A percentile compares a stretch with the other conserved stretches of the same genome.
These are phyloP conservation scores for Neodiprion virginianus DNA, from an alignment of 1,140 invertebrate species.

Conservation along the genomic window DNA sequence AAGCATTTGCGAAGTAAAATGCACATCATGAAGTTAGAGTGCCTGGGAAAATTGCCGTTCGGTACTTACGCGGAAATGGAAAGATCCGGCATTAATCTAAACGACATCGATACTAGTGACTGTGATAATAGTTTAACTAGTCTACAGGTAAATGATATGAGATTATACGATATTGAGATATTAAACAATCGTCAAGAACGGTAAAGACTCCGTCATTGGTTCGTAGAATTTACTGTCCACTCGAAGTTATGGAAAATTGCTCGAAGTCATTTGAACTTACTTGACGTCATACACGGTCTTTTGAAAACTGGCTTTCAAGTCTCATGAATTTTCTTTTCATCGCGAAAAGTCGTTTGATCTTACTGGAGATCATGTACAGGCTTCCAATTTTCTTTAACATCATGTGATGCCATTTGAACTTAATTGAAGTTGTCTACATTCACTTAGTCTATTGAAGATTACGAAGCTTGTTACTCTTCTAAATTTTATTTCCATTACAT, in stretches of 20 bases:
- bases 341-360: no score
- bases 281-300: no score
- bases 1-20: constrained; percentile 97
- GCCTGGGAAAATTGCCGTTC: constrained; percentile 90
- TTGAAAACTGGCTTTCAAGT: no score
- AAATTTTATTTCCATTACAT: no score
- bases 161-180: constrained; percentile 16
- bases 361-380: no score
- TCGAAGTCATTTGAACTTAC: no score
- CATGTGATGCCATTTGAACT: no score
- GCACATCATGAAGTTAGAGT: constrained; percentile 96
- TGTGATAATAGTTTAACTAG: constrained; percentile 92
- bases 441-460: no score
- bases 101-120: constrained; percentile 93
- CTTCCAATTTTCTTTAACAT: no score
- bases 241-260: background rate
- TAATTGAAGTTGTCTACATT: no score
- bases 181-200: background rate
- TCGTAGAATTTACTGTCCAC: background rate
- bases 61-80: constrained; percentile 97
- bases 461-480: no score
- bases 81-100: constrained; percentile 86
- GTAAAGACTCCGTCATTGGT: background rate
- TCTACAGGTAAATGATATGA: constrained; percentile 67
- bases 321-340: no score